A percentile compares a stretch with the other conserved stretches of the same genome.
These are phyloP conservation scores for Andrena dorsata DNA, from an alignment of 2,888 invertebrate species.

Conservation along the genomic window DNA sequence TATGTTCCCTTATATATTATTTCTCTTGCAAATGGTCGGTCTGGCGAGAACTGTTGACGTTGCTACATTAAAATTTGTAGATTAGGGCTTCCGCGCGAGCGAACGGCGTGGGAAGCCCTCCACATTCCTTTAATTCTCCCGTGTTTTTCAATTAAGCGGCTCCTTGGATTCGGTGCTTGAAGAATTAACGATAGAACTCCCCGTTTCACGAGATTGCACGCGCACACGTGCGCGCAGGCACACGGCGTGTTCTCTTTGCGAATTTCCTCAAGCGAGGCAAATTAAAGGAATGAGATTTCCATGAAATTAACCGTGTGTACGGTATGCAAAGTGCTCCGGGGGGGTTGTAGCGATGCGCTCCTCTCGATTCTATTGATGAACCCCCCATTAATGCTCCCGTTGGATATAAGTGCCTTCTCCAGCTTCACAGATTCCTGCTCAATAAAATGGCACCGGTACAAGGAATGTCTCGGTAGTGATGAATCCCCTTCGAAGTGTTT, in stretches of 20 bases:
- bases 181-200: slow-evolving; percentile 9
- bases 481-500: background rate
- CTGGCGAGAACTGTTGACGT: background rate
- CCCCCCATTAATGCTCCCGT: slow-evolving; percentile 18
- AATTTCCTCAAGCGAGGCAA: slow-evolving; percentile 27
- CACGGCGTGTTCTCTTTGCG: slow-evolving; percentile 13
- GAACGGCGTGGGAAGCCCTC: background rate
- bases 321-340: slow-evolving; percentile 29
- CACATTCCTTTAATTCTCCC: too few relatives aligned
- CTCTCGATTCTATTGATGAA: slow-evolving; percentile 25
- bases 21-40: background rate
- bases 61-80: background rate
- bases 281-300: slow-evolving; percentile 56
- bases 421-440: background rate
- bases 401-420: background rate
- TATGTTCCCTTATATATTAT: background rate
- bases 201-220: slow-evolving; percentile 3
- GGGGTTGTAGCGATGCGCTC: background rate
- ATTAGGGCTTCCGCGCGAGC: background rate
- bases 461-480: too few relatives aligned
- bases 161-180: background rate
- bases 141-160: slow-evolving; percentile 23
- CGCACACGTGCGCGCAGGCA: background rate
- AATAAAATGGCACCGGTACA: background rate
- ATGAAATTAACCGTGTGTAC: slow-evolving; percentile 46